phyloP scores from a whole-genome alignment of 2,113 vertebrate genomes.

The Falcunculus frontatus region DNA sequence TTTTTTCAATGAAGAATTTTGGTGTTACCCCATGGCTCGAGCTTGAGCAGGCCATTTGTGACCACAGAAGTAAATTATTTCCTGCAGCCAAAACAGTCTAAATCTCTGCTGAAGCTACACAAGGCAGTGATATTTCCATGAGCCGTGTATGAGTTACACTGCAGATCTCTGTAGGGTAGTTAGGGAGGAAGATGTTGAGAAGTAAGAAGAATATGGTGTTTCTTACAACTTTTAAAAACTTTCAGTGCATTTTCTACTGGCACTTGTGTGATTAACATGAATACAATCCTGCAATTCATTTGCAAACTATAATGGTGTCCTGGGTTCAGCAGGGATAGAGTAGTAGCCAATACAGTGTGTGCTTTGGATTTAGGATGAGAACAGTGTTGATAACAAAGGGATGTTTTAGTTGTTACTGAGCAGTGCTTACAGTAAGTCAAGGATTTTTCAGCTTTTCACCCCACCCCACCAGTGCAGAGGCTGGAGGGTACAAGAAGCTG shows the following conservation, averaged over 20 bases:
- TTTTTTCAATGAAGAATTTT: neutral
- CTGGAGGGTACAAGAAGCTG: neutral
- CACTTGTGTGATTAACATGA: neutral
- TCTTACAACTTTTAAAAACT: neutral
- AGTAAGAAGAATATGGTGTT: neutral
- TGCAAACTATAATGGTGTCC: neutral
- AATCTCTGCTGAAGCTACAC: neutral
- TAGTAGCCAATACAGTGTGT: neutral
- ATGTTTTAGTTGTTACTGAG: neutral
- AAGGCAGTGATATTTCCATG: neutral
- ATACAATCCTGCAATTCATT: neutral
- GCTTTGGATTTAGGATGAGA: neutral
- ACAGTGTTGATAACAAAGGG: neutral
- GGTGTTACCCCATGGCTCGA: rapidly evolving
- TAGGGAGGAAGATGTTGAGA: neutral
- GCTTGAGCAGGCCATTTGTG: neutral
- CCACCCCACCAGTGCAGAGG: rapidly evolving
- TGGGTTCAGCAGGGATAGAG: neutral
- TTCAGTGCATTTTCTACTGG: neutral
- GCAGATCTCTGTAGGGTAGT: neutral
- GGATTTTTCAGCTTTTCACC: neutral
- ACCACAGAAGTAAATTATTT: neutral
- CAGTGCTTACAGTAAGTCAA: neutral
- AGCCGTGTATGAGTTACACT: neutral
- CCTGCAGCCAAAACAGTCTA: neutral